A percentile compares a stretch with the other conserved stretches of the same genome.
Conservation (phyloP, 2,113 vertebrate species). For the Prinia subflava region DNA sequence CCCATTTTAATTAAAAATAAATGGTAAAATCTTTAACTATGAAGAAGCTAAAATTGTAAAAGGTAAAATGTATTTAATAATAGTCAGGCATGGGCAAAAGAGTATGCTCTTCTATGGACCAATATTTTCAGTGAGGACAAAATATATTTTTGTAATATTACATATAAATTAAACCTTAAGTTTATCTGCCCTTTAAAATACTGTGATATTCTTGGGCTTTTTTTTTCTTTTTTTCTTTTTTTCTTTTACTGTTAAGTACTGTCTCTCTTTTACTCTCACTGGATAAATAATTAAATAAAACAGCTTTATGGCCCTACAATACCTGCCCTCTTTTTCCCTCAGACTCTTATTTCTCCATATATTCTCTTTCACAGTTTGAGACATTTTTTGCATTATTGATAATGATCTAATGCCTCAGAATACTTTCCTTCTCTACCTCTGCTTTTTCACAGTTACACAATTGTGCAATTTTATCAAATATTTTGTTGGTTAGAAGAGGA, state of each 20-base stretch:
- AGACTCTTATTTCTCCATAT: not conserved
- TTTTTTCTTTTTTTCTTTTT: not conserved
- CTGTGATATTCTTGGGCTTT: not conserved
- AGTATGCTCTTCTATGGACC: not conserved
- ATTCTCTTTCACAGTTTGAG: not conserved
- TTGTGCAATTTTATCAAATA: not conserved
- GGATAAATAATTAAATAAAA: not conserved
- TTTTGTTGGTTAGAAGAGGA: not conserved
- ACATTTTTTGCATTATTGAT: not conserved
- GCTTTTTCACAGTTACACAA: not conserved
- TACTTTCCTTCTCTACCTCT: not conserved
- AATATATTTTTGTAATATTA: not conserved
- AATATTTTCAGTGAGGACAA: not conserved
- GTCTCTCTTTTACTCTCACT: not conserved
- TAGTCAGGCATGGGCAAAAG: not conserved
- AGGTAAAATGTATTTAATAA: not conserved
- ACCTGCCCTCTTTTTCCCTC: not conserved
- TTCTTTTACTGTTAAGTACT: not conserved
- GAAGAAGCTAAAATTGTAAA: not conserved
- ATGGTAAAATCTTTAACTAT: not conserved
- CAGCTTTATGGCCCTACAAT: not conserved
- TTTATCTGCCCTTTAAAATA: not conserved
- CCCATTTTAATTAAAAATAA: not conserved
- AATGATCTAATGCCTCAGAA: not conserved
- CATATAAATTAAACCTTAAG: not conserved